Conservation (phyloP, 2,797 vertebrate genomes). For the Hippocampus kuda region DNA sequence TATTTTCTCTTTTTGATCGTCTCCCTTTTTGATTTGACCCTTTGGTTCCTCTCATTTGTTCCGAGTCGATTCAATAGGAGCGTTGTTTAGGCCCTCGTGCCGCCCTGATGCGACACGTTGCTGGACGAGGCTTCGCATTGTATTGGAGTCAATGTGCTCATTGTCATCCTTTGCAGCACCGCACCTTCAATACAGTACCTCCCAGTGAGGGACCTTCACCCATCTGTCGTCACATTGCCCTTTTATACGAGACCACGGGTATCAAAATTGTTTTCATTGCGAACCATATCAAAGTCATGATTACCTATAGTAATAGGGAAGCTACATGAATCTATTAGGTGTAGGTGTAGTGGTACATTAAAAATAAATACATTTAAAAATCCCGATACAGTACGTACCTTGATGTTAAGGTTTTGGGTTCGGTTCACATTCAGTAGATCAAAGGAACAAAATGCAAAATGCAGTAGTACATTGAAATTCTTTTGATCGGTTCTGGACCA, state of each 20-base stretch:
- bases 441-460: no score
- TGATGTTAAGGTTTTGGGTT: no score
- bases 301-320: neutral
- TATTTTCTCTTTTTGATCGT: conserved; percentile 2
- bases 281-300: neutral
- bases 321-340: neutral
- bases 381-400: no score
- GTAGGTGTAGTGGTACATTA: no score
- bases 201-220: conserved; percentile 65
- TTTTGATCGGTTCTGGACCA: no score
- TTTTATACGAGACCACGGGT: conserved; percentile 46
- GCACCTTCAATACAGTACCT: conserved; percentile 52
- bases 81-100: conserved; percentile 53
- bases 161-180: conserved; percentile 58
- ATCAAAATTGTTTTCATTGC: neutral
- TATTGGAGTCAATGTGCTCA: conserved; percentile 65
- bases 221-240: conserved; percentile 69
- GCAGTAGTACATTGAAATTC: no score
- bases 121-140: conserved; percentile 51
- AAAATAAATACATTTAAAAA: no score
- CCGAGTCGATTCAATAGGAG: conserved; percentile 39
- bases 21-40: neutral
- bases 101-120: conserved; percentile 44
- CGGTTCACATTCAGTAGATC: no score
- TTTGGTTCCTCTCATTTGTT: conserved; percentile 29